phyloP scores from a whole-genome alignment of 2,888 invertebrate species.

The Melipona beecheii region DNA sequence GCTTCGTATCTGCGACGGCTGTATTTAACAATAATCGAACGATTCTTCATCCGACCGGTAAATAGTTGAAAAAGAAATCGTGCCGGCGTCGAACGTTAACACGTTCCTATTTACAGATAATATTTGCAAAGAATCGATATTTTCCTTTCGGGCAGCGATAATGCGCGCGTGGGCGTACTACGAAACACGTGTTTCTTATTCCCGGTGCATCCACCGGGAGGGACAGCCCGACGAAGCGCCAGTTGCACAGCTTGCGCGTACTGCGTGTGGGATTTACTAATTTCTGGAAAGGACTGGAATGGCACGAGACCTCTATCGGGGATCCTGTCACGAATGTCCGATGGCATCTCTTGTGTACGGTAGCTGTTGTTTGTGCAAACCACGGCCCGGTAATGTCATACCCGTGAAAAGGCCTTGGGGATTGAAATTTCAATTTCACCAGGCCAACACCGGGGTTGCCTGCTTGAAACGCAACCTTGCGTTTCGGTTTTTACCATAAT shows the following conservation, averaged over 20 bases:
- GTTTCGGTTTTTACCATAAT: slow-evolving; percentile 18
- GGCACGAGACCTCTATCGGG: slow-evolving; percentile 63
- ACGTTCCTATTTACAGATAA: slow-evolving; percentile 44
- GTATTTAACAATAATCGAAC: slow-evolving; percentile 34
- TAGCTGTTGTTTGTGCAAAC: slow-evolving; percentile 48
- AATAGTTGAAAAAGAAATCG: slow-evolving; percentile 14
- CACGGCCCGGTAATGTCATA: slow-evolving; percentile 22
- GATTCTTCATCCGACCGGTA: slow-evolving; percentile 19
- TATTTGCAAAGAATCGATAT: slow-evolving; percentile 56
- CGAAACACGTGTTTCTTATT: slow-evolving; percentile 69
- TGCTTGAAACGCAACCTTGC: slow-evolving; percentile 20
- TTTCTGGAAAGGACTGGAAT: slow-evolving; percentile 73
- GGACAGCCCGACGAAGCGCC: slow-evolving; percentile 63
- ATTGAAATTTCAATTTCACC: slow-evolving; percentile 57
- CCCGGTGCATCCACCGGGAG: slow-evolving; percentile 67
- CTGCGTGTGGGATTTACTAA: slow-evolving; percentile 80
- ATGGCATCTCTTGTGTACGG: slow-evolving; percentile 58
- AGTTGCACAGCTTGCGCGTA: slow-evolving; percentile 57
- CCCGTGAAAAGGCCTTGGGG: slow-evolving; percentile 40
- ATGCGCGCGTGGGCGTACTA: slow-evolving; percentile 47
- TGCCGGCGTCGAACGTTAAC: slow-evolving; percentile 25
- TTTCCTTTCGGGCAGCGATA: slow-evolving; percentile 51
- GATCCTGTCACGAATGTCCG: slow-evolving; percentile 68
- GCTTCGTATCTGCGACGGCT: neutral
- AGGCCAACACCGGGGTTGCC: neutral